A percentile compares a stretch with the other conserved stretches of the same genome.
Evolutionary conservation across 2,113 vertebrate genomes (phyloP).

Genomic region (Sterna hirundo): DNA sequence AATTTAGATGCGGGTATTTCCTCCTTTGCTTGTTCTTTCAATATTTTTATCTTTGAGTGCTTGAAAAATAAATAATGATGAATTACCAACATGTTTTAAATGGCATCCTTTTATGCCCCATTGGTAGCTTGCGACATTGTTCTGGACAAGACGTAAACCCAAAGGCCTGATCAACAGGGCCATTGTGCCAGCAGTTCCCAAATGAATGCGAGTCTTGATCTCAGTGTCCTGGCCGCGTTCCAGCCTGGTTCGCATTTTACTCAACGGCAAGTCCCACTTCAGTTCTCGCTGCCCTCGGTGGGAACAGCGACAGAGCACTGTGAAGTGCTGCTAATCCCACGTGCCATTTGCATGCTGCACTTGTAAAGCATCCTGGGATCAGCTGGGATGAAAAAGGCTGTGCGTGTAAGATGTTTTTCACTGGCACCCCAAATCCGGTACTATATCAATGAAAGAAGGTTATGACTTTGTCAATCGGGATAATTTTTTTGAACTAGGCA

Average conservation of each 20-base stretch:
- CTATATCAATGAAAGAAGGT: background rate
- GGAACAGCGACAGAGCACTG: background rate
- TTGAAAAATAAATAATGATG: background rate
- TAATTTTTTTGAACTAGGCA: background rate
- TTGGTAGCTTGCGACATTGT: background rate
- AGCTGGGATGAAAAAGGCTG: background rate
- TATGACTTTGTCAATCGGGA: background rate
- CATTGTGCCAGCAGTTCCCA: conserved; percentile 30
- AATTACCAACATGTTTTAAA: background rate
- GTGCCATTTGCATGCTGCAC: conserved; percentile 18
- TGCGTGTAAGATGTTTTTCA: background rate
- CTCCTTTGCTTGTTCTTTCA: background rate
- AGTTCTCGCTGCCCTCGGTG: background rate
- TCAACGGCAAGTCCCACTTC: background rate
- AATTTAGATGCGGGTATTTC: background rate
- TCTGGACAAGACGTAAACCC: background rate
- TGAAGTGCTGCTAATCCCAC: conserved; percentile 48
- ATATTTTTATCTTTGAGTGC: background rate
- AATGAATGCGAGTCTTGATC: conserved; percentile 30
- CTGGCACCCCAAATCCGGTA: background rate
- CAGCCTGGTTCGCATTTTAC: conserved; percentile 36
- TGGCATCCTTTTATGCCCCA: background rate
- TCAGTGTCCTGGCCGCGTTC: background rate
- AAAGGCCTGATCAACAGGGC: background rate
- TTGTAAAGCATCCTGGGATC: conserved; percentile 29